phyloP scores from a whole-genome alignment of 2,797 vertebrate species.

The Crocodylus rhombifer region DNA sequence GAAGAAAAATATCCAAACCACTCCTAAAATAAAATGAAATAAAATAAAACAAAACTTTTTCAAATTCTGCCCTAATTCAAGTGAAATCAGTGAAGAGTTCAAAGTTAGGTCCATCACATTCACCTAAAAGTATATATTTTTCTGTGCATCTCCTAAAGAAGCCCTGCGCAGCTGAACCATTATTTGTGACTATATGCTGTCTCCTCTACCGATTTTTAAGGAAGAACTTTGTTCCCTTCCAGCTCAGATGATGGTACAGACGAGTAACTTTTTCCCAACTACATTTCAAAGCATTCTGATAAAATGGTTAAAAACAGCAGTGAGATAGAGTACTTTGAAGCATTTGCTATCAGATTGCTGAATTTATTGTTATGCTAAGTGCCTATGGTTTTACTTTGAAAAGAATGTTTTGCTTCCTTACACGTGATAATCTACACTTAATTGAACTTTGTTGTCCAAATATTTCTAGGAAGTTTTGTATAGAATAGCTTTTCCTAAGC shows the following conservation, averaged over 20 bases:
- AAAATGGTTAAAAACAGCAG: constrained; percentile 14
- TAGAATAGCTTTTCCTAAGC: background rate
- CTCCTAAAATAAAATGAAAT: background rate
- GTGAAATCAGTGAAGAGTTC: background rate
- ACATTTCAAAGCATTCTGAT: background rate
- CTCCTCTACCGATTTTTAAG: background rate
- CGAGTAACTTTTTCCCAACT: background rate
- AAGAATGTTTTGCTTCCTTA: background rate
- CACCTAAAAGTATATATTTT: background rate
- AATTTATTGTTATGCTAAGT: background rate
- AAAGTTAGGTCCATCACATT: background rate
- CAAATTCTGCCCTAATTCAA: background rate
- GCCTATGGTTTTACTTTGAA: background rate
- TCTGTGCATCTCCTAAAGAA: background rate
- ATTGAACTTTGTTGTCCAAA: background rate
- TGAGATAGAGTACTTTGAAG: background rate
- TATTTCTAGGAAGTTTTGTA: background rate
- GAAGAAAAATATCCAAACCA: background rate
- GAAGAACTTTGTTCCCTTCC: background rate
- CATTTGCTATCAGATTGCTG: constrained; percentile 16
- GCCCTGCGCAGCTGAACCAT: background rate
- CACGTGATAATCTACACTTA: background rate
- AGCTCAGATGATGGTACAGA: background rate
- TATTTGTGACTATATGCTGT: background rate
- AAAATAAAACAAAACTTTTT: too few relatives aligned